These are phyloP conservation scores for Micrastur ruficollis DNA, from an alignment of 2,797 vertebrate genomes.

Conservation along the genomic window DNA sequence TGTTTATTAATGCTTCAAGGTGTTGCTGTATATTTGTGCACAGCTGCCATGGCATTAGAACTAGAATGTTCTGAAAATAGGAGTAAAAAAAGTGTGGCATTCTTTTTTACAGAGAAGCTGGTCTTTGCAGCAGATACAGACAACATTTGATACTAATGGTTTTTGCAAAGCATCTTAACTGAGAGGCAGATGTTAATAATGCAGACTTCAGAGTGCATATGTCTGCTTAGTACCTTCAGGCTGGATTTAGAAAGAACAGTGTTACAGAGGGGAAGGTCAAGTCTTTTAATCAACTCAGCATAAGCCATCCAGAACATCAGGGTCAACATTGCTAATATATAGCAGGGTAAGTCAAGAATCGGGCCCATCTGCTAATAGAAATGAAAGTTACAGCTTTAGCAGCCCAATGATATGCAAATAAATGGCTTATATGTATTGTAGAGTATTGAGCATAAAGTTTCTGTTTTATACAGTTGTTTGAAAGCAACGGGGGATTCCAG, in stretches of 20 bases:
- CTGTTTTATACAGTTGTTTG: background rate
- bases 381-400: background rate
- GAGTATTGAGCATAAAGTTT: background rate
- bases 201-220: background rate
- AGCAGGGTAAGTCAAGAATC: background rate
- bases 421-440: background rate
- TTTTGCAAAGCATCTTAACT: background rate
- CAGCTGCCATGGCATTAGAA: background rate
- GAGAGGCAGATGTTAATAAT: background rate
- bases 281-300: background rate
- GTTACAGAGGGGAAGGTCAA: background rate
- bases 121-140: background rate
- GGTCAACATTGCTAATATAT: background rate
- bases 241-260: background rate
- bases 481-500: background rate
- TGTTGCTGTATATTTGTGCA: background rate
- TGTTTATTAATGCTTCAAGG: background rate
- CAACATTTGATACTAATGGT: background rate
- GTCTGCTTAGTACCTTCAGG: background rate
- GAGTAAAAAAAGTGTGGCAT: background rate
- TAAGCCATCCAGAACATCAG: background rate
- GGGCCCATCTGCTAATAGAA: background rate
- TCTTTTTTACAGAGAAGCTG: background rate
- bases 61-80: background rate
- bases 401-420: background rate